Base-by-base conservation (phyloP, 2,888 invertebrate genomes). In the Cyclophora albipunctata region DNA sequence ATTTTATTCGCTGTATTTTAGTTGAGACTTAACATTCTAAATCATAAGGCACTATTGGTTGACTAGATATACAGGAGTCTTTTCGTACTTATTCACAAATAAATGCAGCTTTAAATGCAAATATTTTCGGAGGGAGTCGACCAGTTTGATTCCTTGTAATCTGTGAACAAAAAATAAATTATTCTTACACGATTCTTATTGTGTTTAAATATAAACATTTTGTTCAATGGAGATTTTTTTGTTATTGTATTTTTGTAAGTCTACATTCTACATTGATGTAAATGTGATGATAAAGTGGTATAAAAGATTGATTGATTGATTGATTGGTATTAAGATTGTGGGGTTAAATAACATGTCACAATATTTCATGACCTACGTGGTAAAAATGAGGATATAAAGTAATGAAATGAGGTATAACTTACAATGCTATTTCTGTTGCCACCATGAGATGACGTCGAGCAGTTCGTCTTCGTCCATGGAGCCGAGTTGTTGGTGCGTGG, bases 401-500 rank as follows among this genome's bases (percentile, higher is more conserved):
- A 37, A 37, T 37, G 5, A 37, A 37, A 37, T 37, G 37, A 20
- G 5, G 34, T 33, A 43, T 54, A 57, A 79, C 84, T 82, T 75
- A 84, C 84, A 60, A 65, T 63, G 65, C 72, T 89, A 90, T 87
- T 91, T 91, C 73, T 95, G 93, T 72, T 95, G 95, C 95, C 95
- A 95, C 90, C 93, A 94, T 47, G 93, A 93, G 65, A 95, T 95
- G 60, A 93, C 94, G 68, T 97, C 96, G 40, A 97, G 90, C 4
- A 97, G 91, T 69, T 96, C 96, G 63, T 96, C 96, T 75, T 96
- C 96, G 71, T 96, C 96, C 90, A 95, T 94, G 4, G 95, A 92
- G 53, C 94, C 94, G 54, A 91, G 86, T 59, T 90, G 86, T 45
- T 90, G 90, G 55, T 90, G 88, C 47, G 81, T 70, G 3, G 82